phyloP scores from a whole-genome alignment of 2,797 vertebrate genomes.

The Uromys caudimaculatus region DNA sequence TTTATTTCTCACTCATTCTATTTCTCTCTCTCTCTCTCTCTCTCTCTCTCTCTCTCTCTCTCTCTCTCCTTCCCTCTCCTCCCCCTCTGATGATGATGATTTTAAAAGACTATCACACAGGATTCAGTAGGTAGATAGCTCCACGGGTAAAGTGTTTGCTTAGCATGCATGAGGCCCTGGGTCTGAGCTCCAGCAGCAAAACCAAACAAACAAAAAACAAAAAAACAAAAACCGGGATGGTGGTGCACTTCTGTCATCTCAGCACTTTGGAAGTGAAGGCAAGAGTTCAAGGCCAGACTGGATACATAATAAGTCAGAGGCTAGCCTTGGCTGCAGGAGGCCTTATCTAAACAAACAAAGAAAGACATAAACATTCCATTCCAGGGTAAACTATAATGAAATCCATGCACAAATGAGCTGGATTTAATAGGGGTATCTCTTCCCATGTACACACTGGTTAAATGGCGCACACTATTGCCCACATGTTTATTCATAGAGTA shows the following conservation, averaged over 20 bases:
- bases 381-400: not conserved
- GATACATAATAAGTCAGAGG: not conserved
- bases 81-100: not conserved
- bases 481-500: not conserved
- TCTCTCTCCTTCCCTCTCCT: not conserved
- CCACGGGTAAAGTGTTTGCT: not conserved
- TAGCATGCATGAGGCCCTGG: not conserved
- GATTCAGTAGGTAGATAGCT: not conserved
- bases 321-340: not conserved
- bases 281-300: not conserved
- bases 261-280: not conserved
- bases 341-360: not conserved
- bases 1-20: conserved; percentile 7
- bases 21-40: not conserved
- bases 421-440: not conserved
- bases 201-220: no score
- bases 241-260: not conserved
- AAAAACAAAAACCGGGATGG: not conserved
- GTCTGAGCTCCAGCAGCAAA: not conserved
- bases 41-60: not conserved
- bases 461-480: not conserved
- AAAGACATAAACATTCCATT: not conserved
- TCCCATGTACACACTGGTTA: not conserved
- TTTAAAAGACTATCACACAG: not conserved
- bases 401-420: not conserved